Evolutionary conservation across 1,140 invertebrate species (phyloP).

Genomic region (Callitettix versicolor): DNA sequence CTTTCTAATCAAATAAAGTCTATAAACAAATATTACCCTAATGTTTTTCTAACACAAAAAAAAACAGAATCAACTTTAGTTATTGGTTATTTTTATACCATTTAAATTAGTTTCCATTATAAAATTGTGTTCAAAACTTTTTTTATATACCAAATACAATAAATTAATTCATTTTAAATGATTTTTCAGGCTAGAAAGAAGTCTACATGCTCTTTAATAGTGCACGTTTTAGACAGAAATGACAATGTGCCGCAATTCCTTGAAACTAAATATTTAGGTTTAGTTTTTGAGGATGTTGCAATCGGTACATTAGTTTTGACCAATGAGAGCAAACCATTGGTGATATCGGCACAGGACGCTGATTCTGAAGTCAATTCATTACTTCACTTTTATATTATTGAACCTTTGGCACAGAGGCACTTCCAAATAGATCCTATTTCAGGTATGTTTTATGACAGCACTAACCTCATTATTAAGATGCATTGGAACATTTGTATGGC

Average conservation of each 20-base stretch:
- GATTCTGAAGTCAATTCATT: slow-evolving; percentile 76
- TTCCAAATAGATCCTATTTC: slow-evolving; percentile 83
- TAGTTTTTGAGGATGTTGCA: slow-evolving; percentile 73
- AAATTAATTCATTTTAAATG: too few species aligned
- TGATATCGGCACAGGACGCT: slow-evolving; percentile 64
- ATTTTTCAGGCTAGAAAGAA: slow-evolving; percentile 55
- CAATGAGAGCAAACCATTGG: slow-evolving; percentile 54
- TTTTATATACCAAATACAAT: too few species aligned
- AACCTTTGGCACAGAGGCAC: slow-evolving; percentile 54
- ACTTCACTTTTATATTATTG: slow-evolving; percentile 76
- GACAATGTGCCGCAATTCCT: slow-evolving; percentile 78
- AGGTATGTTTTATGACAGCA: slow-evolving; percentile 29
- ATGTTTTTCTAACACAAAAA: too few species aligned
- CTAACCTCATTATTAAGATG: neutral
- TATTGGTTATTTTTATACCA: too few species aligned
- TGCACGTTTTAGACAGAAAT: slow-evolving; percentile 68
- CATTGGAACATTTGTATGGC: neutral
- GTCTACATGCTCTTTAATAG: slow-evolving; percentile 65
- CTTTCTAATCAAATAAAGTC: too few species aligned
- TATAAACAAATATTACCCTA: too few species aligned
- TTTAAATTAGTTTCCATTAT: too few species aligned
- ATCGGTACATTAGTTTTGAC: slow-evolving; percentile 63
- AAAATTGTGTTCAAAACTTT: too few species aligned
- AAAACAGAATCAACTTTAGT: too few species aligned
- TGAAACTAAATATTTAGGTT: slow-evolving; percentile 63